These are phyloP conservation scores for Actinia tenebrosa DNA, from an alignment of 64 coral and sea anemone genomes.

Conservation along the genomic window DNA sequence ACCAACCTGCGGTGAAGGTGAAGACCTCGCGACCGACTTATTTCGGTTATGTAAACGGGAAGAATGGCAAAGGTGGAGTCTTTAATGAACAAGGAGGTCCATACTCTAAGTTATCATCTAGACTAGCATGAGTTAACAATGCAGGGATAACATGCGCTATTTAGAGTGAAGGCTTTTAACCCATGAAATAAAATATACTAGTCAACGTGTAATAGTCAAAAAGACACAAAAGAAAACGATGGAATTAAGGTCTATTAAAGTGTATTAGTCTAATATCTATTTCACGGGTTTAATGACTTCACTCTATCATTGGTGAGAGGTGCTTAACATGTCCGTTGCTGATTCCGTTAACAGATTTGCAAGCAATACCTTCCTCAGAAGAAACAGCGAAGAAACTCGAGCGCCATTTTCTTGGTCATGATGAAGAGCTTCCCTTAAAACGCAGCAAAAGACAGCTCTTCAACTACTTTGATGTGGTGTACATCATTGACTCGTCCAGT, in stretches of 20 bases:
- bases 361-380: conserved; percentile 7
- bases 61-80: background rate
- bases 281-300: no score
- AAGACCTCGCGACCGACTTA: background rate
- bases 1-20: background rate
- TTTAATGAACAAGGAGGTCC: background rate
- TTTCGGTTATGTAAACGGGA: background rate
- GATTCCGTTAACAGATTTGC: conserved; percentile 2
- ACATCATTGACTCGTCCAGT: conserved; percentile 45
- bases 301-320: background rate
- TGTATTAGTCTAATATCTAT: no score
- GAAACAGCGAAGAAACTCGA: conserved; percentile 44
- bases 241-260: no score
- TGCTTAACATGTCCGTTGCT: background rate
- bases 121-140: background rate
- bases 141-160: background rate
- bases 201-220: no score
- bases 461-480: conserved; percentile 30
- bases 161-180: background rate
- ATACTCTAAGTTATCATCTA: background rate
- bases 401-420: conserved; percentile 13
- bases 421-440: background rate
- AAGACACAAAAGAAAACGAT: no score
- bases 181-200: no score
- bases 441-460: conserved; percentile 29